Evolutionary conservation across 2,888 invertebrate species (phyloP).

Genomic region (Busseola fusca): DNA sequence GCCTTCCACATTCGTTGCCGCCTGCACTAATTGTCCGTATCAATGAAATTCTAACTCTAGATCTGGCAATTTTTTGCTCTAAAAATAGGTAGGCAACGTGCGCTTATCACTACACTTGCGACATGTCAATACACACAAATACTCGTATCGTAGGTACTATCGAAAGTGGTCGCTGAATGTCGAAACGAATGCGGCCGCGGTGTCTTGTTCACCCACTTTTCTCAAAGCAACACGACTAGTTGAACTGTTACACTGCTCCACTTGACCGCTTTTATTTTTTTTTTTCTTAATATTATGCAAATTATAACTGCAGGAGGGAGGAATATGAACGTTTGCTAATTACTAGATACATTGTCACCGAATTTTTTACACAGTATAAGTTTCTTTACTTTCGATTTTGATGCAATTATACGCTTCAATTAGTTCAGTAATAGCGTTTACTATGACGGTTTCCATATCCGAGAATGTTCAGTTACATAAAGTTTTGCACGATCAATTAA

Average conservation of each 20-base stretch:
- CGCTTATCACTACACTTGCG: constrained; percentile 65
- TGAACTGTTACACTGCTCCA: constrained; percentile 69
- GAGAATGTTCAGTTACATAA: constrained; percentile 4
- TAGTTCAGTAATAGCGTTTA: constrained; percentile 44
- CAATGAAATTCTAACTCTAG: constrained; percentile 48
- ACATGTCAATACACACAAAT: constrained; percentile 67
- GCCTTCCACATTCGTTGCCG: constrained; percentile 42
- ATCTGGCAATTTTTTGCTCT: constrained; percentile 37
- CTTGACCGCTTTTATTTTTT: constrained; percentile 52
- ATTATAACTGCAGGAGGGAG: constrained; percentile 58
- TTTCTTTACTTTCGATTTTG: constrained; percentile 50
- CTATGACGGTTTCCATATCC: constrained; percentile 34
- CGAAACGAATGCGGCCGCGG: constrained; percentile 69
- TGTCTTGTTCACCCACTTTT: constrained; percentile 83
- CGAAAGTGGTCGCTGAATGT: constrained; percentile 76
- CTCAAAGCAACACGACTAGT: constrained; percentile 73
- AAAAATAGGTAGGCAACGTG: constrained; percentile 33
- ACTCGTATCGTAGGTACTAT: constrained; percentile 38
- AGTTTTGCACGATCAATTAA: constrained; percentile 27
- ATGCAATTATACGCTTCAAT: constrained; percentile 37
- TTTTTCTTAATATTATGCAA: constrained; percentile 63
- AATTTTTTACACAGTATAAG: constrained; percentile 48
- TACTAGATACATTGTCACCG: constrained; percentile 25
- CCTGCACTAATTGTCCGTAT: constrained; percentile 42
- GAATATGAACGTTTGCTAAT: constrained; percentile 45